Conservation (phyloP, 2,797 vertebrate genomes). For the Hyperoplus immaculatus region DNA sequence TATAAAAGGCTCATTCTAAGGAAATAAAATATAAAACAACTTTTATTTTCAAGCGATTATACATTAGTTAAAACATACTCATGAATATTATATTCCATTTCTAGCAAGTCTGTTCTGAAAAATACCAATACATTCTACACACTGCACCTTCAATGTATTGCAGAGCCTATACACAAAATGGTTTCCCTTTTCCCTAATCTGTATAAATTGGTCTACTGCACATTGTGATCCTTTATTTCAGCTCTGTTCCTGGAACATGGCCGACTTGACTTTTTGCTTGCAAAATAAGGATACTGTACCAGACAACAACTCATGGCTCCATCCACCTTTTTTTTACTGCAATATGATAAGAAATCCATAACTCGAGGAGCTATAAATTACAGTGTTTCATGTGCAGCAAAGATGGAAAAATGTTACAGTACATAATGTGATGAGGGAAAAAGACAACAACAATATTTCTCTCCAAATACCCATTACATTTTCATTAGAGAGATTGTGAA, state of each 20-base stretch:
- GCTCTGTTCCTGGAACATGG: not conserved
- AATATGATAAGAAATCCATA: too few relatives aligned
- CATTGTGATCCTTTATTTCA: not conserved
- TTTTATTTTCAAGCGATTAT: too few relatives aligned
- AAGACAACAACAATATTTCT: not conserved
- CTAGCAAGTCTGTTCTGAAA: too few relatives aligned
- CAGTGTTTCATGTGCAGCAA: not conserved
- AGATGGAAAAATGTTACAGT: not conserved
- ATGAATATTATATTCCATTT: too few relatives aligned
- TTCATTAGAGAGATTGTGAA: not conserved
- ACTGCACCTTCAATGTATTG: not conserved
- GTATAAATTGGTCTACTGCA: not conserved
- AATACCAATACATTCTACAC: too few relatives aligned
- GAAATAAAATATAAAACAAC: too few relatives aligned
- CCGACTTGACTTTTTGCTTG: not conserved
- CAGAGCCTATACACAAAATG: not conserved
- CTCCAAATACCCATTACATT: too few relatives aligned
- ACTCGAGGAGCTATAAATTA: too few relatives aligned
- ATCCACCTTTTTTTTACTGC: too few relatives aligned
- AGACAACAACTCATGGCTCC: not conserved
- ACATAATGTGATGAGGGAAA: not conserved
- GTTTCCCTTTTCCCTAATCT: not conserved
- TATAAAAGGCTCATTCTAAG: too few relatives aligned
- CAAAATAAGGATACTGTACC: not conserved
- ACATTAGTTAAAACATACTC: too few relatives aligned